Evolutionary conservation across 2,113 vertebrate genomes (phyloP).

Genomic region (Pavo muticus): DNA sequence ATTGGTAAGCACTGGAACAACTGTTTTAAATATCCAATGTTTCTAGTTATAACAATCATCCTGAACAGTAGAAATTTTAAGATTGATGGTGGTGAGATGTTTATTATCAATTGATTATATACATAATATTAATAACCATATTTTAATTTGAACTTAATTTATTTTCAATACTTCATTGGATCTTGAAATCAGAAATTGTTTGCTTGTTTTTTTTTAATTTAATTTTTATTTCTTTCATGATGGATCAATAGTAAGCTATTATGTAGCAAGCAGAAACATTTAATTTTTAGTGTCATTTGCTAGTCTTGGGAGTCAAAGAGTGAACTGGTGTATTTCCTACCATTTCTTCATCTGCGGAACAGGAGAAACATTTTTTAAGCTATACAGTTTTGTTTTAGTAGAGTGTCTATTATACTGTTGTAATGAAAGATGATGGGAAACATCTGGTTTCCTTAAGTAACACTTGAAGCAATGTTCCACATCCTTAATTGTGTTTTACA

Average conservation of each 20-base stretch:
- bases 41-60: not conserved
- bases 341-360: not conserved
- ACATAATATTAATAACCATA: not conserved
- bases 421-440: not conserved
- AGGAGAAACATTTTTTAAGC: not conserved
- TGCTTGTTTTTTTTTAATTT: not conserved
- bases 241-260: constrained; percentile 1
- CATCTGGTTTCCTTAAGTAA: not conserved
- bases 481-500: not conserved
- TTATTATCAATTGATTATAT: not conserved
- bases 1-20: not conserved
- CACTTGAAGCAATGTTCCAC: not conserved
- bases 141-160: constrained; percentile 38
- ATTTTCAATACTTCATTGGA: not conserved
- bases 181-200: not conserved
- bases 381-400: not conserved
- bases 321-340: not conserved
- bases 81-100: not conserved
- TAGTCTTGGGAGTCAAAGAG: not conserved
- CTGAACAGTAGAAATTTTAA: not conserved
- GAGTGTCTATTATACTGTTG: not conserved
- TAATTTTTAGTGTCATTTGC: not conserved
- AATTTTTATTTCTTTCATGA: not conserved
- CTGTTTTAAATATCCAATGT: not conserved
- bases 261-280: not conserved